Conservation (phyloP, 1,140 invertebrate genomes). For the Calycopis cecrops region DNA sequence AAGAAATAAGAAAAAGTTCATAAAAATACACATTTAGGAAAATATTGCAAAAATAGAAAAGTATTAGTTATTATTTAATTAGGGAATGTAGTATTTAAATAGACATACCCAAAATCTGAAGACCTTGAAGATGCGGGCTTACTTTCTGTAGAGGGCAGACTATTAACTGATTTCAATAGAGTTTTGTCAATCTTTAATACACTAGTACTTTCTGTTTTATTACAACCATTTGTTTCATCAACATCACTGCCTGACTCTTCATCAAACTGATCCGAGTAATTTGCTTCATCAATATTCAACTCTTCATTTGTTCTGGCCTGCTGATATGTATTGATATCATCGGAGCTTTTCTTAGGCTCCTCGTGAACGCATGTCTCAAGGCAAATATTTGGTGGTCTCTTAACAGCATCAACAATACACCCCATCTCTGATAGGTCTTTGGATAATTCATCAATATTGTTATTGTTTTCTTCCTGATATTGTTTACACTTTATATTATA, state of each 20-base stretch:
- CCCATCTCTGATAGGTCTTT: constrained; percentile 67
- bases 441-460: constrained; percentile 62
- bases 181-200: constrained; percentile 29
- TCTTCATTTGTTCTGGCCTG: constrained; percentile 20
- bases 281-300: constrained; percentile 42
- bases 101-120: constrained; percentile 50
- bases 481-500: constrained; percentile 54
- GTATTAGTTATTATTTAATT: too few relatives aligned
- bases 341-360: constrained; percentile 34
- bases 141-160: constrained; percentile 47
- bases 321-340: constrained; percentile 2
- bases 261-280: constrained; percentile 70
- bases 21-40: neutral
- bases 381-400: constrained; percentile 59
- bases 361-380: constrained; percentile 57
- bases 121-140: constrained; percentile 45
- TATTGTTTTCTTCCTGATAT: constrained; percentile 68
- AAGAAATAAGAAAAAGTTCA: too few relatives aligned
- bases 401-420: constrained; percentile 59
- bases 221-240: constrained; percentile 30
- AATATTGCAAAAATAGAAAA: too few relatives aligned
- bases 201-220: constrained; percentile 30
- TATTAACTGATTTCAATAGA: constrained; percentile 49
- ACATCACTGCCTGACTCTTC: constrained; percentile 52
- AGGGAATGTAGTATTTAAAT: too few relatives aligned